phyloP scores from a whole-genome alignment of 64 coral and sea anemone genomes.

The Acropora yongei region DNA sequence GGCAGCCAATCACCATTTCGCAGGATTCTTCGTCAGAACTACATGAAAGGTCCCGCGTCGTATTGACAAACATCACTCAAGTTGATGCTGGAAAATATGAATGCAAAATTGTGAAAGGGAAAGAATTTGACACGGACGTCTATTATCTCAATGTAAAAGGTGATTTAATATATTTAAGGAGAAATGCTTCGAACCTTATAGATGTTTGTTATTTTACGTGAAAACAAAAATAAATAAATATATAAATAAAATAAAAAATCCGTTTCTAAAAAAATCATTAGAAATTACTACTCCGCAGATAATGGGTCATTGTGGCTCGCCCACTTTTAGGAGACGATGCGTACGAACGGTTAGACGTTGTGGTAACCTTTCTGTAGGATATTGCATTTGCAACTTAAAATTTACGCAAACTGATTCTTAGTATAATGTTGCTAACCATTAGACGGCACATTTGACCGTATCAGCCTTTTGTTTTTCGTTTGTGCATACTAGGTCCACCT shows the following conservation, averaged over 20 bases:
- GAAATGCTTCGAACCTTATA: background rate
- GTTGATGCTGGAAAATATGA: conserved; percentile 3
- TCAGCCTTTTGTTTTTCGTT: background rate
- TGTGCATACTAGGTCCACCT: background rate
- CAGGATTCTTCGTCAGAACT: background rate
- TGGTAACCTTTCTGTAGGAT: background rate
- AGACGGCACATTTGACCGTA: background rate
- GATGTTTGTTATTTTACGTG: background rate
- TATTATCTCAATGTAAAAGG: background rate
- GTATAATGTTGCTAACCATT: too few relatives aligned
- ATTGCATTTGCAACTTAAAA: background rate
- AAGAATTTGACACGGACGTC: background rate
- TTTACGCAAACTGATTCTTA: background rate
- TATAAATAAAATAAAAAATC: too few relatives aligned
- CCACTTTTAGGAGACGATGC: too few relatives aligned
- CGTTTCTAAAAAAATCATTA: too few relatives aligned
- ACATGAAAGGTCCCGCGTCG: background rate
- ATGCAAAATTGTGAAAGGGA: background rate
- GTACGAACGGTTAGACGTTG: too few relatives aligned
- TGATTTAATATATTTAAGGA: background rate
- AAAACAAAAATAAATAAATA: too few relatives aligned
- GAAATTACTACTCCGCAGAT: too few relatives aligned
- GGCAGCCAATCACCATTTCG: background rate
- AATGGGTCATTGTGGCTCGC: too few relatives aligned
- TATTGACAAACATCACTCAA: background rate